Evolutionary conservation across 2,797 vertebrate genomes (phyloP).

Genomic region (Vultur gryphus): DNA sequence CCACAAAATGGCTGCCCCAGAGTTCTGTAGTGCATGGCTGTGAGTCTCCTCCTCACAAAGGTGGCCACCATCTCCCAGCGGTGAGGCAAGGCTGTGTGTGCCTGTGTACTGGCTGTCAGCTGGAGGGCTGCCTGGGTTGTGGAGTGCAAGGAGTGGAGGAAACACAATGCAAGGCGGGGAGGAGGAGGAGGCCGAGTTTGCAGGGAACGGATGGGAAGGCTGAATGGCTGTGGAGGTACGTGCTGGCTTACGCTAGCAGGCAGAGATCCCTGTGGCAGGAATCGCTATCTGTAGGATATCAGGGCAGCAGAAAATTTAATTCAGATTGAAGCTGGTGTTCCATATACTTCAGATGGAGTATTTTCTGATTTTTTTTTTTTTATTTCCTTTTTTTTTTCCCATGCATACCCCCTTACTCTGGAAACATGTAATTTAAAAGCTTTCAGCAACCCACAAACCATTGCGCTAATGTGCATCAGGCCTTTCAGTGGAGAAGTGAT

Average conservation of each 20-base stretch:
- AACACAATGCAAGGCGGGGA: fast-evolving
- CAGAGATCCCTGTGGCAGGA: too few species aligned
- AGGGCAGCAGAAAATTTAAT: not conserved
- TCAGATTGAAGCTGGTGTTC: not conserved
- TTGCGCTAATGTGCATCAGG: conserved; percentile 22
- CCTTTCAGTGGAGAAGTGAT: not conserved
- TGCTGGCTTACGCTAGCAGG: fast-evolving
- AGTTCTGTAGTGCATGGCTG: fast-evolving
- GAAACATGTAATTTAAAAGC: conserved; percentile 24
- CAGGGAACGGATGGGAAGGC: fast-evolving
- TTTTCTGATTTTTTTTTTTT: not conserved
- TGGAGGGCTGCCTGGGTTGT: not conserved
- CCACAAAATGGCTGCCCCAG: not conserved
- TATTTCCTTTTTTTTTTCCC: not conserved
- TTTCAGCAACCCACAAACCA: conserved; percentile 4
- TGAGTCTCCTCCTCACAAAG: not conserved
- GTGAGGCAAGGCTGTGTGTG: fast-evolving
- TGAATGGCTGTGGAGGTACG: not conserved
- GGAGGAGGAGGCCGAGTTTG: not conserved
- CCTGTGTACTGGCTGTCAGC: not conserved
- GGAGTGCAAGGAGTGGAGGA: fast-evolving
- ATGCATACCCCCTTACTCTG: not conserved
- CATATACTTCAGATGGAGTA: not conserved
- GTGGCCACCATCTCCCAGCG: fast-evolving
- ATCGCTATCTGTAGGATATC: not conserved